Conservation (phyloP, 2,888 invertebrate genomes). For the Plagiodera versicolora region DNA sequence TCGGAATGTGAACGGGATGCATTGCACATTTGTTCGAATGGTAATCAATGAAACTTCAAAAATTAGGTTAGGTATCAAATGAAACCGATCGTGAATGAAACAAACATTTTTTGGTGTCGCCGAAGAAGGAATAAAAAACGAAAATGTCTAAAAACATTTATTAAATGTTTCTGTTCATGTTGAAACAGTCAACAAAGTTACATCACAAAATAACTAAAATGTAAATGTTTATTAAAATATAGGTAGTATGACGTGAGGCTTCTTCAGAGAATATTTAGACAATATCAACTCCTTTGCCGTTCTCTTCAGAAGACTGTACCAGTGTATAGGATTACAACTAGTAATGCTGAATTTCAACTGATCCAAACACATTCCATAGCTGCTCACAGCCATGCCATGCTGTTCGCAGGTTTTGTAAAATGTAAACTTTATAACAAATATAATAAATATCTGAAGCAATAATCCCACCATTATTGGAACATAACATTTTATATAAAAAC, state of each 20-base stretch:
- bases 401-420: neutral
- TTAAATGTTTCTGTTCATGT: constrained; percentile 22
- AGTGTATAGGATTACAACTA: neutral
- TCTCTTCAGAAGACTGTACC: too few relatives aligned
- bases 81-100: too few relatives aligned
- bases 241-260: neutral
- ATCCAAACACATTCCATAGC: neutral
- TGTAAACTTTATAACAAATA: constrained; percentile 18
- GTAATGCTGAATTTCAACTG: constrained; percentile 15
- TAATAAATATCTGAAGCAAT: constrained; percentile 19
- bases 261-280: too few relatives aligned
- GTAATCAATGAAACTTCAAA: too few relatives aligned
- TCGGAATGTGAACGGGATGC: too few relatives aligned
- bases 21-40: too few relatives aligned
- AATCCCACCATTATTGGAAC: constrained; percentile 1
- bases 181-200: constrained; percentile 22
- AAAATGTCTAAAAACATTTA: constrained; percentile 24
- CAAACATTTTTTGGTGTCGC: neutral
- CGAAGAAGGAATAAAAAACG: neutral
- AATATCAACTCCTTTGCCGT: too few relatives aligned
- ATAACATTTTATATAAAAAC: constrained; percentile 9
- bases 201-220: constrained; percentile 20
- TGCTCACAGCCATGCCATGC: neutral
- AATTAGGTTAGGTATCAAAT: too few relatives aligned
- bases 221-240: constrained; percentile 17